These are phyloP conservation scores for Pan troglodytes DNA, from an alignment of 2,113 vertebrate species.

Conservation along the genomic window DNA sequence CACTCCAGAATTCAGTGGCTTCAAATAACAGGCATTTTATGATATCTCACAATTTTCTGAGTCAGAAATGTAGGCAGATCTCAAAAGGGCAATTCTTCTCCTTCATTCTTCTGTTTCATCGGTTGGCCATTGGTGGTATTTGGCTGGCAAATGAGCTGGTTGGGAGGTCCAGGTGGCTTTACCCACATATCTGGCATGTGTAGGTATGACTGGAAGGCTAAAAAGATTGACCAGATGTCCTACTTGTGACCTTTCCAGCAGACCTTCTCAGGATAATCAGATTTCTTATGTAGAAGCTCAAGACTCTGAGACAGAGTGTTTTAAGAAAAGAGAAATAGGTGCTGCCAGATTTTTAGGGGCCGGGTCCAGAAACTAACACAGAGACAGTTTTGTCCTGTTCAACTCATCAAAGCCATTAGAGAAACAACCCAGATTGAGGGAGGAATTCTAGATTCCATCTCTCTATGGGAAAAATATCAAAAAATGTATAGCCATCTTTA, in stretches of 20 bases:
- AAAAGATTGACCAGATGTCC: neutral
- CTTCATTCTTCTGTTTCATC: neutral
- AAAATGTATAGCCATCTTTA: neutral
- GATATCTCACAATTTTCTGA: neutral
- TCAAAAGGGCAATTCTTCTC: neutral
- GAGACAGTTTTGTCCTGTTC: neutral
- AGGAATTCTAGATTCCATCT: neutral
- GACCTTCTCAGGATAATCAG: neutral
- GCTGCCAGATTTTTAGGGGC: neutral
- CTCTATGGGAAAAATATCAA: neutral
- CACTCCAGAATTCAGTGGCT: neutral
- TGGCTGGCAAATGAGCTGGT: neutral
- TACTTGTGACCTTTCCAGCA: neutral
- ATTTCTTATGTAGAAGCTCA: neutral
- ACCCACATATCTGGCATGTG: neutral
- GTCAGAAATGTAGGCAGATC: neutral
- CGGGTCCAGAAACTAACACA: neutral
- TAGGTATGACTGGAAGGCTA: neutral
- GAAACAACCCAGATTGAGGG: neutral
- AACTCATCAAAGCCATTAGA: neutral
- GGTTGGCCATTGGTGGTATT: neutral
- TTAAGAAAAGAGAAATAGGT: neutral
- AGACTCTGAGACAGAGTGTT: neutral
- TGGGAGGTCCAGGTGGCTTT: neutral
- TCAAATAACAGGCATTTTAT: slow-evolving; percentile 7